Conservation (phyloP, 23 tunicate species). For the Trididemnum miniatum region DNA sequence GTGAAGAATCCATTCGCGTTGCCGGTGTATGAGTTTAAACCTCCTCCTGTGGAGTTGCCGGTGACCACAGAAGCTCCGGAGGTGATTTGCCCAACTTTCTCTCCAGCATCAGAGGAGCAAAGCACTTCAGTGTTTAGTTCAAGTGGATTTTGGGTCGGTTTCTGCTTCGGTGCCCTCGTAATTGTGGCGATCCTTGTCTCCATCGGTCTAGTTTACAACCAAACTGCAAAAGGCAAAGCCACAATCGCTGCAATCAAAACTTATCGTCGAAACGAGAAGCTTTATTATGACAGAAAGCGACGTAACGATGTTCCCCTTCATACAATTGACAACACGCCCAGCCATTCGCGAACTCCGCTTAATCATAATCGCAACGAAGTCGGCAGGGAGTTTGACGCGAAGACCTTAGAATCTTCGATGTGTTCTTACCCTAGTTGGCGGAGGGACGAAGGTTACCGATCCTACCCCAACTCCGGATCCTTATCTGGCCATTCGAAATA, state of each 20-base stretch:
- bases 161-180: neutral
- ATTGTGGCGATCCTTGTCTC: neutral
- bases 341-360: neutral
- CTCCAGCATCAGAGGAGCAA: too few species aligned
- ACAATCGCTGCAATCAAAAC: slow-evolving; percentile 22
- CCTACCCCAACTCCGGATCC: slow-evolving; percentile 6
- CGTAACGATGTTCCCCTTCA: neutral
- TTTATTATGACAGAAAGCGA: slow-evolving; percentile 9
- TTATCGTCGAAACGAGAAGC: slow-evolving; percentile 16
- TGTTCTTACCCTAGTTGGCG: slow-evolving; percentile 10
- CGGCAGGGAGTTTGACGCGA: neutral
- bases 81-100: too few species aligned
- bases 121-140: neutral
- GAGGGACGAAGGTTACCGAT: slow-evolving; percentile 13
- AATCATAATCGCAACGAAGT: neutral
- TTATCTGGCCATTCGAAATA: slow-evolving; percentile 5
- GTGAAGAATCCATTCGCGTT: neutral
- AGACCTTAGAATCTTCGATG: neutral
- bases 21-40: neutral
- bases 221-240: neutral
- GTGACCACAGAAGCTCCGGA: neutral
- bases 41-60: neutral
- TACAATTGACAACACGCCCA: neutral
- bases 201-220: neutral
- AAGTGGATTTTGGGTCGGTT: slow-evolving; percentile 7